Evolutionary conservation across 1,140 invertebrate genomes (phyloP), one percentile per base, ranked within the genome.

Genomic region (Atopsyche davidsoni): DNA sequence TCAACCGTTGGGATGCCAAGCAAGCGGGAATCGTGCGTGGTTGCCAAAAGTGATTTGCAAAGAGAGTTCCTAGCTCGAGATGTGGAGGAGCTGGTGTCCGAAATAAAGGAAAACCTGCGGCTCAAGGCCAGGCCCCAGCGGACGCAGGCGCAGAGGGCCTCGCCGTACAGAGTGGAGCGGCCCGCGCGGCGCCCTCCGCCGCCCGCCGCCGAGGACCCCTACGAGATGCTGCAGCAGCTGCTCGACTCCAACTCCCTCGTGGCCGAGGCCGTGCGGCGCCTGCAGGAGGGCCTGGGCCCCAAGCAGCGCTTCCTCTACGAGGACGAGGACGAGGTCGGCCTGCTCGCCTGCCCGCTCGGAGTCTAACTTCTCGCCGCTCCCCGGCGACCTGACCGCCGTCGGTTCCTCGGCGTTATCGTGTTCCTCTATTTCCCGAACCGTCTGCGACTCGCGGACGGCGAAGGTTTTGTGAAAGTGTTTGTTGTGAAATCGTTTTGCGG

Each of bases 91-190:
- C 68, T 85, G 25, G 82, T 85, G 17, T 75, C 79, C 17, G 79
- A 82, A 63, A 83, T 85, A 39, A 84, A 83, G 60, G 78, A 83
- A 60, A 85, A 83, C 56, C 64, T 85, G 11, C 67, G 79, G n/a
- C 61, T 83, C 23, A 75, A 78, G 13, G 66, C 66, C 32, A 62
- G 18, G 57, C 73, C 60, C 61, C 18, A 40, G 59, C 54, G 64
- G 38, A 64, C 65, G 51, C 66, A 66, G 49, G 66, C 63, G 49
- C 70, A 67, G 31, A 64, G 81, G 23, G 71, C 77, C n/a, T 79
- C 79, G 32, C 81, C 82, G 0, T 83, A 83, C 59, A 73, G 66
- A 66, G 16, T 78, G 70, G 73, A 65, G 64, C 16, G 68, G 67
- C 19, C 59, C 63, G 67, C 23, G 58, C 63, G 46, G 57, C 48